Evolutionary conservation across 1,140 invertebrate species (phyloP).

Genomic region (Antheraea pernyi): DNA sequence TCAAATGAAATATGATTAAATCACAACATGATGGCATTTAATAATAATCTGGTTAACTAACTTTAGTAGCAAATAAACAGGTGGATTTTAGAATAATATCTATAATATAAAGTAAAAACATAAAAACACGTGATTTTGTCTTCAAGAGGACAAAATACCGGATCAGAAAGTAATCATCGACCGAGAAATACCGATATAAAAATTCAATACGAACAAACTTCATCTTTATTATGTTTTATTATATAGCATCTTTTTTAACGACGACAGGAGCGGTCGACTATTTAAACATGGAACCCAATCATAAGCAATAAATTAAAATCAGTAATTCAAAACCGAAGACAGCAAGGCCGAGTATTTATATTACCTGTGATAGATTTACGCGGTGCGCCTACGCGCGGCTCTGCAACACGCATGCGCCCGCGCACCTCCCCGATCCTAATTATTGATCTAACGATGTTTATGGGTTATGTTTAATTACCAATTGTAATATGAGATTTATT

Average conservation of each 20-base stretch:
- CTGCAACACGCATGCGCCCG: slow-evolving; percentile 19
- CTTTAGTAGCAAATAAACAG: too few relatives aligned
- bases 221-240: background rate
- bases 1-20: too few relatives aligned
- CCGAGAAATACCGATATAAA: background rate
- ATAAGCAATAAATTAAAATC: slow-evolving; percentile 10
- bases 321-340: slow-evolving; percentile 7
- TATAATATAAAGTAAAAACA: too few relatives aligned
- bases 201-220: background rate
- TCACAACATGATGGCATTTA: too few relatives aligned
- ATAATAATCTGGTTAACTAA: too few relatives aligned
- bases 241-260: background rate
- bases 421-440: slow-evolving; percentile 50
- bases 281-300: background rate
- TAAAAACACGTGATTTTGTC: too few relatives aligned
- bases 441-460: slow-evolving; percentile 46
- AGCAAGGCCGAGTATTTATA: slow-evolving; percentile 4
- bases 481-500: background rate
- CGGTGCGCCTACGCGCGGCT: slow-evolving; percentile 17
- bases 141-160: too few relatives aligned
- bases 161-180: too few relatives aligned
- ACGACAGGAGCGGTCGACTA: background rate
- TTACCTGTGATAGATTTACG: background rate
- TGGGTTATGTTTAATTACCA: background rate
- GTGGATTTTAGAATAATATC: too few relatives aligned